Evolutionary conservation across 2,797 vertebrate genomes (phyloP).

Genomic region (Malacoraja senta): DNA sequence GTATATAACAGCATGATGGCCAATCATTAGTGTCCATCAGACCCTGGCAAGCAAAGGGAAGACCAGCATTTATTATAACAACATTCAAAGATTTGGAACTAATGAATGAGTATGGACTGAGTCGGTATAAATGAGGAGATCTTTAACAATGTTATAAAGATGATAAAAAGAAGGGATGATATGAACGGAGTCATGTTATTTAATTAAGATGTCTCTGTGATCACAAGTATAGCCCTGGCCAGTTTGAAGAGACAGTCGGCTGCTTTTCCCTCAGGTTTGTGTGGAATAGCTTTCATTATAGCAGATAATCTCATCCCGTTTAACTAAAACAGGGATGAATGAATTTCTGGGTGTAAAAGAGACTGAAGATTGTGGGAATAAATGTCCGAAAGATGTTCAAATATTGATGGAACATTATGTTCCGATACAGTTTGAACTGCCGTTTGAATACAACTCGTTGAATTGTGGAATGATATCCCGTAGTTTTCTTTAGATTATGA

Average conservation of each 20-base stretch:
- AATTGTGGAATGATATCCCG: not conserved
- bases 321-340: slow-evolving; percentile 23
- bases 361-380: slow-evolving; percentile 15
- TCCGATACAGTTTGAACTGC: not conserved
- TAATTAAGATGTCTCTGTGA: slow-evolving; percentile 6
- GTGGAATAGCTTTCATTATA: not conserved
- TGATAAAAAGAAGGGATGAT: not conserved
- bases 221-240: not conserved
- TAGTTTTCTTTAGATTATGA: not conserved
- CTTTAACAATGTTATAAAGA: slow-evolving; percentile 9
- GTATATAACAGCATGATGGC: not conserved
- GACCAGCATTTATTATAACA: not conserved
- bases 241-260: not conserved
- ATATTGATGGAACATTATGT: slow-evolving; percentile 28
- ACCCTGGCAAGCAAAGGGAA: not conserved
- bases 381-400: slow-evolving; percentile 24
- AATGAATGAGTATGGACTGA: not conserved
- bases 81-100: slow-evolving; percentile 5
- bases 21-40: not conserved
- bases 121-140: not conserved
- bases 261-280: not conserved
- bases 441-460: not conserved
- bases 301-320: not conserved
- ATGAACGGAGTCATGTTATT: slow-evolving; percentile 10
- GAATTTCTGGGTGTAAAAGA: slow-evolving; percentile 1